A percentile compares a stretch with the other conserved stretches of the same genome.
Conservation (phyloP, 2,797 vertebrate genomes). For the Hydrolagus colliei region DNA sequence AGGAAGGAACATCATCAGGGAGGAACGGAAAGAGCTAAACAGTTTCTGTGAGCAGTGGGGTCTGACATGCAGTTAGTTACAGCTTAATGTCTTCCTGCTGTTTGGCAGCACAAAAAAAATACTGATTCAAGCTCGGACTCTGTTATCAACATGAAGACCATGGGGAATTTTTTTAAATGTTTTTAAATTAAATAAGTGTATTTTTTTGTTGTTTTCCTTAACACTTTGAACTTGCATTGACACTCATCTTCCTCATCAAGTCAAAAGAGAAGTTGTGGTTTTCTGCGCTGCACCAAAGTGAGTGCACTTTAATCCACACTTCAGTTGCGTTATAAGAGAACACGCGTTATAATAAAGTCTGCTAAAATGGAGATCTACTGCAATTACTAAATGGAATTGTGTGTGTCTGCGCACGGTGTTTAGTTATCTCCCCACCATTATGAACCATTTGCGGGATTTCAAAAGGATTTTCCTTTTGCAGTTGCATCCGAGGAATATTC, state of each 20-base stretch:
- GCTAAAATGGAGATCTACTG: no score
- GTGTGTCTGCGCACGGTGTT: no score
- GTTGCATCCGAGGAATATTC: no score
- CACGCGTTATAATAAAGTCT: no score
- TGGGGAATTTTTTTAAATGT: neutral
- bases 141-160: neutral
- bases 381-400: no score
- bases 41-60: slow-evolving; percentile 23
- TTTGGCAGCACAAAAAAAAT: slow-evolving; percentile 1
- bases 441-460: no score
- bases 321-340: no score
- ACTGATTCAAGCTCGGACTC: neutral
- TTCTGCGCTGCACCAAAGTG: neutral
- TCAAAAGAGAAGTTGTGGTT: neutral
- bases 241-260: neutral
- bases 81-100: slow-evolving; percentile 33
- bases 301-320: no score
- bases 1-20: neutral
- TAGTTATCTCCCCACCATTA: no score
- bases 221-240: neutral
- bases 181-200: neutral
- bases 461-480: no score
- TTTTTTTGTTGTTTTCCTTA: neutral
- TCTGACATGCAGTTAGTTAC: slow-evolving; percentile 22
- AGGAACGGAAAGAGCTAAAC: neutral